Evolutionary conservation across 2,113 vertebrate genomes (phyloP).

Genomic region (Axis porcinus): DNA sequence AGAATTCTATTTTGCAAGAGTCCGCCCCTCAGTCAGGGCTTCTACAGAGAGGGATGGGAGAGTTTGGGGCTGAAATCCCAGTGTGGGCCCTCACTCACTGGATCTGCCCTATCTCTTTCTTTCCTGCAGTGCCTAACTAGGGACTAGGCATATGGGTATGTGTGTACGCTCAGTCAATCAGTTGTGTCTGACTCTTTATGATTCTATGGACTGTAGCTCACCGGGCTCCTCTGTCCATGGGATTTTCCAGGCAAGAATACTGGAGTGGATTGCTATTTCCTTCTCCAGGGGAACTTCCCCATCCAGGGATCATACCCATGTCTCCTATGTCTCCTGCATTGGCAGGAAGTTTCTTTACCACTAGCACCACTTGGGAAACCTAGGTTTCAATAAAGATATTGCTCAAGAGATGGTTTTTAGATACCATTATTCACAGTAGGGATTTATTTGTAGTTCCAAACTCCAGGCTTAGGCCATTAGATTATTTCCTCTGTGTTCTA

Average conservation of each 20-base stretch:
- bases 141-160: neutral
- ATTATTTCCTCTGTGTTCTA: neutral
- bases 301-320: neutral
- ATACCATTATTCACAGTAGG: neutral
- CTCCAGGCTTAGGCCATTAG: neutral
- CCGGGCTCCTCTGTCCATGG: neutral
- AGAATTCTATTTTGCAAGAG: neutral
- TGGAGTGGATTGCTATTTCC: neutral
- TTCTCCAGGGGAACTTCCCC: neutral
- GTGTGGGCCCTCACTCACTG: neutral
- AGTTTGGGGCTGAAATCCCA: neutral
- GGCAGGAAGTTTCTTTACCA: neutral
- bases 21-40: neutral
- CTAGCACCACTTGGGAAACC: neutral
- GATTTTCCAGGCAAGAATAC: neutral
- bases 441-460: neutral
- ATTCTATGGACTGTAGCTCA: neutral
- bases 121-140: neutral
- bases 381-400: neutral
- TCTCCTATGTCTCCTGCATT: neutral
- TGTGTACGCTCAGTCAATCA: neutral
- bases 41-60: neutral
- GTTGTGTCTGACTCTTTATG: neutral
- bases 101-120: neutral
- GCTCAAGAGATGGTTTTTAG: neutral